Evolutionary conservation across 2,888 invertebrate genomes (phyloP), one percentile per base, ranked within the genome.

Genomic region (Lymantria dispar): DNA sequence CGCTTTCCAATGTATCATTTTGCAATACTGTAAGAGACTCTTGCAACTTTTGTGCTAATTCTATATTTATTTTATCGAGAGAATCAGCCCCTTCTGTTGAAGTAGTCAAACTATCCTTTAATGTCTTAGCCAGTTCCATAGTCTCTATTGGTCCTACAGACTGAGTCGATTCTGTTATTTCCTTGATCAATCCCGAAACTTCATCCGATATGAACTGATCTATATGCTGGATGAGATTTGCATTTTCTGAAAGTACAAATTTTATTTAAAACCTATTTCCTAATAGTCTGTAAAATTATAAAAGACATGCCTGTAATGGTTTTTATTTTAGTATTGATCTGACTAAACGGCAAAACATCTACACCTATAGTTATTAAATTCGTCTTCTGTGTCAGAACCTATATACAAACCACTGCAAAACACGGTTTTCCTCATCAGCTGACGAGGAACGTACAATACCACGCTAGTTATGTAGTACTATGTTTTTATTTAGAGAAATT

Each of bases 11-110:
- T 30, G 62, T 58, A 52, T 70, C 64, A 2, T 50, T 64, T 46
- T 78, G 75, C 13, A 78, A 54, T n/a, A 60, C 59, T 7, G 61
- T 61, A 38, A 81, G 52, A 0, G 72, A 57, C 45, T 67, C 52
- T 55, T 72, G 70, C 8, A 79, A 48, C 43, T 67, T 72, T 15
- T 66, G 59, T 43, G 54, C 53, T 7, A 83, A 52, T 36, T 69
- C 49, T 3, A 54, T 60, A 54, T 13, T 54, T 45, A 11, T 49
- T 49, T 14, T 56, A 50, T 11, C 33, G 8, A 8, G 33, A 33
- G 33, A 33, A 33, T 8, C 10, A 7, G 8, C 9, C 2, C 8
- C 33, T 33, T 33, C 33, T 33, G 33, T 33, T 33, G 33, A 8
- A 33, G 10, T 1, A 8, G 8, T 33, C 8, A 33, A 7, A 33